Evolutionary conservation across 2,113 vertebrate species (phyloP).

Genomic region (Malurus melanocephalus): DNA sequence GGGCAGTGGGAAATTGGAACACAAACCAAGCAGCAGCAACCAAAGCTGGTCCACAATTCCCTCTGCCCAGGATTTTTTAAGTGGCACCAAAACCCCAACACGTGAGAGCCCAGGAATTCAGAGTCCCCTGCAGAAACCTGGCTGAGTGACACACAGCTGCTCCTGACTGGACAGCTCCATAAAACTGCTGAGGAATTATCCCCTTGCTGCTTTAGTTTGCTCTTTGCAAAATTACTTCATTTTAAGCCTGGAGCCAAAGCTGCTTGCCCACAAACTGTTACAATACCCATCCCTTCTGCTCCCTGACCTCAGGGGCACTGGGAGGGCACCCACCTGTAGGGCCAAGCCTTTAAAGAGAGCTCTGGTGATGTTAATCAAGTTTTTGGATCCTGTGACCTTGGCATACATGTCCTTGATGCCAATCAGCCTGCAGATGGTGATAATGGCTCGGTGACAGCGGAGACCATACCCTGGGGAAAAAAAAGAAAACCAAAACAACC

Average conservation of each 20-base stretch:
- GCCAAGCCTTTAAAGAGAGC: slow-evolving; percentile 86
- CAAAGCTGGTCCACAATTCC: background rate
- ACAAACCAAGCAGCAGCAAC: background rate
- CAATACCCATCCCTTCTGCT: background rate
- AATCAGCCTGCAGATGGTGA: slow-evolving; percentile 90
- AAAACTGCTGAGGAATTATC: background rate
- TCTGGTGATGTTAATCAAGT: slow-evolving; percentile 87
- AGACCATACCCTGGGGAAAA: slow-evolving; percentile 84
- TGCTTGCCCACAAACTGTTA: background rate
- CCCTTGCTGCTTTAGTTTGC: background rate
- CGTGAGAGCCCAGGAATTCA: background rate
- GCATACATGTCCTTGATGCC: slow-evolving; percentile 93
- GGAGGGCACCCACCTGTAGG: slow-evolving; percentile 75
- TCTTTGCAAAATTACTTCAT: background rate
- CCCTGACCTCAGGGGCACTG: background rate
- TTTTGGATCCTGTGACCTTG: slow-evolving; percentile 85
- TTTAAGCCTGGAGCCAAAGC: background rate
- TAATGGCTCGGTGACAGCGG: slow-evolving; percentile 90
- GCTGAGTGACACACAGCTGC: background rate
- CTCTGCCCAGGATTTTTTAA: background rate
- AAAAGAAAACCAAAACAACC: no score
- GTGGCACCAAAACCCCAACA: background rate
- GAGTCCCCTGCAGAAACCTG: background rate
- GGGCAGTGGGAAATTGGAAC: background rate
- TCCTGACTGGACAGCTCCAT: background rate